Evolutionary conservation across 2,797 vertebrate species (phyloP).

Genomic region (Lagorchestes hirsutus): DNA sequence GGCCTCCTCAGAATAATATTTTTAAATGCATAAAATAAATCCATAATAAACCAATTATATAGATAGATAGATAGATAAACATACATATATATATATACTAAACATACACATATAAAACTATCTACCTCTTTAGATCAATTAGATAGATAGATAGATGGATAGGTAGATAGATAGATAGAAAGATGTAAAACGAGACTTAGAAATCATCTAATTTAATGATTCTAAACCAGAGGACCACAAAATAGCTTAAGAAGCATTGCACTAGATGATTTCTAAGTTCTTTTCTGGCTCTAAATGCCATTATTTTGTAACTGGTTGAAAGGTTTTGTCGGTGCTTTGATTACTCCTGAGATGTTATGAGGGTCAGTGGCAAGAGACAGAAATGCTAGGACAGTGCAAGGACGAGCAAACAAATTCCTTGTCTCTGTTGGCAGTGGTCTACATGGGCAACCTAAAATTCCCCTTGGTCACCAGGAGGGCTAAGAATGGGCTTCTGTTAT

Average conservation of each 20-base stretch:
- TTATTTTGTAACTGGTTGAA: background rate
- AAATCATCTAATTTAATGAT: background rate
- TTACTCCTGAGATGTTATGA: accelerated
- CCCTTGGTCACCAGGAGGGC: background rate
- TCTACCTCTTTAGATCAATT: background rate
- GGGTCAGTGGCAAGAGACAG: background rate
- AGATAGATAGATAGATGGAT: background rate
- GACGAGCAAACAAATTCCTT: background rate
- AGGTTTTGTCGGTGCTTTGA: accelerated
- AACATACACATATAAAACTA: background rate
- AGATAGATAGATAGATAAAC: background rate
- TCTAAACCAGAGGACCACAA: background rate
- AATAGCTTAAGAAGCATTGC: background rate
- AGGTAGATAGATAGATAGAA: background rate
- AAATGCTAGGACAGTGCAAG: no score
- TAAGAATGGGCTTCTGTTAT: background rate
- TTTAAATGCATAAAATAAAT: background rate
- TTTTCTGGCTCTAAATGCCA: background rate
- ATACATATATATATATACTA: background rate
- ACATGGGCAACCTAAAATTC: accelerated
- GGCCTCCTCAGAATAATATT: background rate
- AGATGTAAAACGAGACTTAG: background rate
- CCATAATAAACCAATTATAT: background rate
- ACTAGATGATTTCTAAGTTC: background rate
- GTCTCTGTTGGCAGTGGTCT: no score